phyloP scores from a whole-genome alignment of 2,888 invertebrate species.

The Operophtera brumata region DNA sequence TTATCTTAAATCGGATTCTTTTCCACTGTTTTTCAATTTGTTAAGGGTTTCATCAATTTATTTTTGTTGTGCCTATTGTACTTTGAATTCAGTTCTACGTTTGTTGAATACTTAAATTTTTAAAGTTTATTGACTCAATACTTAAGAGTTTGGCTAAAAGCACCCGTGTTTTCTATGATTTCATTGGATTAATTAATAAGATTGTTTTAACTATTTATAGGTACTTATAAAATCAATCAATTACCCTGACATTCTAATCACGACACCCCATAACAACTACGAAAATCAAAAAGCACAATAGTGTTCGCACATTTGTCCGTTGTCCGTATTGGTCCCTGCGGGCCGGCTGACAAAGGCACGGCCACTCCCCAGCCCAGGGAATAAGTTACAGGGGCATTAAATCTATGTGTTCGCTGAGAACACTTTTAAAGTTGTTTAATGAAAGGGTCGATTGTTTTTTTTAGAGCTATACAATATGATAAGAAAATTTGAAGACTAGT shows the following conservation, averaged over 20 bases:
- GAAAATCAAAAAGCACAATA: constrained; percentile 30
- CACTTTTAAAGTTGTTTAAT: constrained; percentile 60
- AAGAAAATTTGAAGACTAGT: no score
- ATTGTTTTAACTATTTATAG: no score
- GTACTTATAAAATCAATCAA: constrained; percentile 12
- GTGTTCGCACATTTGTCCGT: constrained; percentile 34
- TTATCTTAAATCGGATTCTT: no score
- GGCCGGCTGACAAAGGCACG: constrained; percentile 55
- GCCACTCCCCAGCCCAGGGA: constrained; percentile 47
- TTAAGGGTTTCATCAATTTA: no score
- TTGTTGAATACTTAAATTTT: no score
- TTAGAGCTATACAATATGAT: constrained; percentile 18
- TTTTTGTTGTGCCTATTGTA: no score
- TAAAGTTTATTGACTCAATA: no score
- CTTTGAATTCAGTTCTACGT: no score
- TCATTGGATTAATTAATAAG: no score
- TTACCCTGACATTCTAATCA: constrained; percentile 27
- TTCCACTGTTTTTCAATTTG: no score
- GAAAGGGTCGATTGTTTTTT: constrained; percentile 29
- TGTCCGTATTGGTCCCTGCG: constrained; percentile 33
- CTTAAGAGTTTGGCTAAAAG: no score
- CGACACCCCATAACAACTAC: constrained; percentile 16
- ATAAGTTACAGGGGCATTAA: constrained; percentile 71
- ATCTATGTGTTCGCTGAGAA: constrained; percentile 70
- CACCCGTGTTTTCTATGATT: no score